Base-by-base conservation (phyloP, 2,888 invertebrate species). In the Tiphia femorata region DNA sequence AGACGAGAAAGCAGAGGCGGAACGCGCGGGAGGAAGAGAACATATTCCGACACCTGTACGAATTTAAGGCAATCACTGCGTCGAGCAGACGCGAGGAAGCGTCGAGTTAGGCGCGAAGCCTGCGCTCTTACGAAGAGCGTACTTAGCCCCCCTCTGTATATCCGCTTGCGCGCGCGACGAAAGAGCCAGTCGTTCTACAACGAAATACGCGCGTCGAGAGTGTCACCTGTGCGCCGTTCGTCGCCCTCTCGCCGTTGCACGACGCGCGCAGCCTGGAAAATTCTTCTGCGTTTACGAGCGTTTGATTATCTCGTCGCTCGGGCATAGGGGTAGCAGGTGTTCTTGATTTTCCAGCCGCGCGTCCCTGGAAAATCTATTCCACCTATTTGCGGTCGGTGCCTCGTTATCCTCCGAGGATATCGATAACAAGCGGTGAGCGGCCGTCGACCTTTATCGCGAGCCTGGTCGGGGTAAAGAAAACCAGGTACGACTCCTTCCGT, bases 251-350 rank as follows among this genome's bases (percentile, higher is more conserved):
- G 14, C 10, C 20, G 42, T n/a, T n/a, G n/a, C n/a, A n/a, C n/a
- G n/a, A n/a, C n/a, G n/a, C n/a, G n/a, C n/a, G 33, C 35, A 20
- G 14, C 16, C 16, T 42, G 41, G 6, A 49, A 19, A n/a, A n/a
- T 27, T 29, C 10, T 14, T 21, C 8, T 30, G 12, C 51, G 50
- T 17, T 12, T 37, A 20, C 51, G 50, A 58, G 50, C 62, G 40
- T 20, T n/a, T 20, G 41, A 58, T 42, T 43, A 41, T 58, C 50
- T 46, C 12, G 55, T 55, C 23, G 48, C 47, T 41, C n/a, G 58
- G 54, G 44, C 21, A 58, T 64, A 64, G 55, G 62, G 62, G 64
- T 48, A 16, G 55, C 64, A 64, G 64, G 44, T 62, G 60, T 54
- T 50, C 19, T 29, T 27, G 23, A 52, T 48, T 50, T 30, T 41